Base-by-base conservation (phyloP, 2,113 vertebrate genomes). In the Noctilio leporinus region DNA sequence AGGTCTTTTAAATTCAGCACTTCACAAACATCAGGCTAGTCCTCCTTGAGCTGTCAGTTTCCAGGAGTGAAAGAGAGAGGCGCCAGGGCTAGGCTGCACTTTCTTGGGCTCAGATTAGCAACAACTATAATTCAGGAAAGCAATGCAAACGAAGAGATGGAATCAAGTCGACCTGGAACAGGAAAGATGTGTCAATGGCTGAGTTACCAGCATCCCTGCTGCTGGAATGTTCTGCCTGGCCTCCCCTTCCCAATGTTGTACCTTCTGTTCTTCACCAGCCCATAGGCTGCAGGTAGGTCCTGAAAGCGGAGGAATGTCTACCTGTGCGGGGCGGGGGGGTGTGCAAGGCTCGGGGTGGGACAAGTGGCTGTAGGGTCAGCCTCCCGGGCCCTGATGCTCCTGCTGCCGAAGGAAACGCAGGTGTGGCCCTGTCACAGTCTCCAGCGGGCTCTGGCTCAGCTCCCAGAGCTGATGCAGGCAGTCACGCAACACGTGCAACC, bases 401-500 rank as follows among this genome's bases (percentile, higher is more conserved):
- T 45, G 92, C 86, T 40, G 55, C 86, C 51, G 73, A 26, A 82
- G 95, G 49, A 40, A 73, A 51, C 7, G 26, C 1, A 1, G 26
- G 65, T 59, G 86, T 38, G 93, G 87, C 91, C 62, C 47, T 4
- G 30, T 43, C 91, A 53, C 47, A 3, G 30, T 43, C 82, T 91
- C 86, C 70, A 40, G 28, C 89, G 64, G 70, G 75, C 26, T 47
- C 86, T 90, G 82, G 96, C 64, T 16, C 7, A 0, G 33, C 72
- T 94, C 93, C 94, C n/a, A 1, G 78, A 43, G 76, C 65, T 86
- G 70, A 94, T 20, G 94, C 84, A 92, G 73, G 83, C 64, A 43
- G 4, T 69, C 76, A 92, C 57, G 90, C 93, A 84, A 64, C 53
- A 12, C 35, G 57, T n/a, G 65, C 33, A 59, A 55, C 19, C 22